Evolutionary conservation across 2,888 invertebrate species (phyloP), one percentile per base, ranked within the genome.

Genomic region (Candidula unifasciata): DNA sequence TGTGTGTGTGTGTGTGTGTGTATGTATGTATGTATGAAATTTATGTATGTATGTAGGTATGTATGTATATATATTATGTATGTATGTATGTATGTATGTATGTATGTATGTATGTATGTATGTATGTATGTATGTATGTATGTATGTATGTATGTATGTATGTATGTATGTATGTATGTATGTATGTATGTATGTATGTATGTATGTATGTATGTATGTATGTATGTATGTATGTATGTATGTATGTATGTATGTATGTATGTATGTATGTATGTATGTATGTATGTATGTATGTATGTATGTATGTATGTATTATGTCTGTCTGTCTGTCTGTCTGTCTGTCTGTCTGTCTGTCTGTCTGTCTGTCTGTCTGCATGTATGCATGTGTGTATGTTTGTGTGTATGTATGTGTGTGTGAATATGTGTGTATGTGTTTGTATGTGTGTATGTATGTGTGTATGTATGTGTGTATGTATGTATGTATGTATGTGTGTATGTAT

Each of bases 41-140:
- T 13, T 54, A 10, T 54, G 18, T 54, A 10, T 54, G 18, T 54
- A 10, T 54, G 18, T 54, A n/a, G n/a, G 13, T 54, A 54, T 54
- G 13, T 54, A 54, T 54, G 13, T 54, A 54, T 54, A 10, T 54
- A 54, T 54, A n/a, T n/a, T n/a, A n/a, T n/a, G 13, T 54, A 54
- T 54, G n/a, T n/a, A n/a, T n/a, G n/a, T n/a, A n/a, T n/a, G n/a
- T n/a, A n/a, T n/a, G n/a, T n/a, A n/a, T n/a, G 13, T 54, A 54
- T 54, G 13, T 54, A n/a, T n/a, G 18, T 54, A 10, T 54, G 18
- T 13, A 13, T 18, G 10, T 13, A 54, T 54, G 33, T 73, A 73
- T 73, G 33, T 73, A 73, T 73, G 33, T 73, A 73, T 73, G 33
- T 73, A 73, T 73, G 33, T 73, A 73, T 73, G 33, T 35, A 54